A percentile compares a stretch with the other conserved stretches of the same genome.
These are phyloP conservation scores for Nothocercus julius DNA, from an alignment of 2,113 vertebrate species.

Conservation along the genomic window DNA sequence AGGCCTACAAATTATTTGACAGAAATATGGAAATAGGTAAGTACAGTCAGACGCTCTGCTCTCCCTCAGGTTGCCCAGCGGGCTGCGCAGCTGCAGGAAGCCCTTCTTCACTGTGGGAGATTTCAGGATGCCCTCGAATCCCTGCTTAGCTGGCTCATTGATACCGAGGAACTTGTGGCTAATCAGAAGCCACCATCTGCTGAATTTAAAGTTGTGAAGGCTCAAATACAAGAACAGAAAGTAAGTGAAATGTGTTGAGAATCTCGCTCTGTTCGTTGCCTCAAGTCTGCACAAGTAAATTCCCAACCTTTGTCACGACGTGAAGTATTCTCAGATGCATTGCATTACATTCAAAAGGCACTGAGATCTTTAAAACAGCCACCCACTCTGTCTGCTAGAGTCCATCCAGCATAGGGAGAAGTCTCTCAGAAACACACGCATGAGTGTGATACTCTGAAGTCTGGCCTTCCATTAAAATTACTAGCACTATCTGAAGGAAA, in stretches of 20 bases:
- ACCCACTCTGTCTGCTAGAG: background rate
- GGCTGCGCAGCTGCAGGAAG: constrained; percentile 93
- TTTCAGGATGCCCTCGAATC: constrained; percentile 98
- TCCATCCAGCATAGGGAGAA: background rate
- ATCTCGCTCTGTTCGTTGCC: background rate
- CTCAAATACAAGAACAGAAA: constrained; percentile 98
- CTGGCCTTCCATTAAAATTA: background rate
- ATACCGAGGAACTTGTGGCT: constrained; percentile 95
- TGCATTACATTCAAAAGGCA: background rate
- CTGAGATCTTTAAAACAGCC: background rate
- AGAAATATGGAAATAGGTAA: background rate
- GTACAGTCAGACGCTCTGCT: background rate
- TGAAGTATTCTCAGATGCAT: background rate
- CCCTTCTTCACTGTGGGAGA: constrained; percentile 92
- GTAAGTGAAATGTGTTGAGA: constrained; percentile 71
- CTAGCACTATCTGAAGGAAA: background rate
- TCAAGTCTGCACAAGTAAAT: background rate
- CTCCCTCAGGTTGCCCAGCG: constrained; percentile 88
- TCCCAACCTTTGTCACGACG: background rate
- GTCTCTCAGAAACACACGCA: background rate
- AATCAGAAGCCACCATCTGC: constrained; percentile 95
- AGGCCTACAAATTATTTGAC: background rate
- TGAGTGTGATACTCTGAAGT: background rate
- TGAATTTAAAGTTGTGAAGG: constrained; percentile 98
- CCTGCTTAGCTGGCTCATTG: constrained; percentile 94